These are phyloP conservation scores for Glareola pratincola DNA, from an alignment of 2,113 vertebrate species.

Conservation along the genomic window DNA sequence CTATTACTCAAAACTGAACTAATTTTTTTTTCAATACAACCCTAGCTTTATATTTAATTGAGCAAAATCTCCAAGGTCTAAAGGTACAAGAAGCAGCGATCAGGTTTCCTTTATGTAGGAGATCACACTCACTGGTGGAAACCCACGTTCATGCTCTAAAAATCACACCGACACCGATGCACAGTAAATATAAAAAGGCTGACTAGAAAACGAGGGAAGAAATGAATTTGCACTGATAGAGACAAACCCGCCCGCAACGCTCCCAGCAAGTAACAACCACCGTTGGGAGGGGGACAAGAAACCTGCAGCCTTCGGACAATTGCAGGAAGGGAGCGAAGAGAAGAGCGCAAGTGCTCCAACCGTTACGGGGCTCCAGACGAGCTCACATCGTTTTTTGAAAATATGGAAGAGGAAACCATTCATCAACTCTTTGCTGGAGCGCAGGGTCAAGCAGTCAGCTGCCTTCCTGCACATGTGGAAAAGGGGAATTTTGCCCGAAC, in stretches of 20 bases:
- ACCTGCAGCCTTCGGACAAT: background rate
- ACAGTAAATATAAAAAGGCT: background rate
- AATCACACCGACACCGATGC: background rate
- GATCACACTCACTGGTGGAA: background rate
- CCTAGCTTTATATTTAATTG: background rate
- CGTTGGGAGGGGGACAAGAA: background rate
- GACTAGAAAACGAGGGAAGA: background rate
- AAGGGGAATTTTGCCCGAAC: background rate
- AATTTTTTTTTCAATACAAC: background rate
- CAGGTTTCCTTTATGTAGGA: background rate
- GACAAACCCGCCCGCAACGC: background rate
- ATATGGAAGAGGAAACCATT: conserved; percentile 25
- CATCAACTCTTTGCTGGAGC: background rate
- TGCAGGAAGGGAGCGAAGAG: background rate
- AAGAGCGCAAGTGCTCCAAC: background rate
- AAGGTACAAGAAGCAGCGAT: background rate
- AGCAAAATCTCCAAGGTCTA: background rate
- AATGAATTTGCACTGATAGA: background rate
- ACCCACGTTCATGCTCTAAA: background rate
- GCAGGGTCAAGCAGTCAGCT: background rate
- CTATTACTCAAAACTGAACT: background rate
- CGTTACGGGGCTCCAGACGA: background rate
- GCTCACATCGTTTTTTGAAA: background rate
- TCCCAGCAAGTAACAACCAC: background rate
- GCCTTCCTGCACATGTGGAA: background rate